phyloP scores from a whole-genome alignment of 2,113 vertebrate genomes.

The Paradisaea rubra region DNA sequence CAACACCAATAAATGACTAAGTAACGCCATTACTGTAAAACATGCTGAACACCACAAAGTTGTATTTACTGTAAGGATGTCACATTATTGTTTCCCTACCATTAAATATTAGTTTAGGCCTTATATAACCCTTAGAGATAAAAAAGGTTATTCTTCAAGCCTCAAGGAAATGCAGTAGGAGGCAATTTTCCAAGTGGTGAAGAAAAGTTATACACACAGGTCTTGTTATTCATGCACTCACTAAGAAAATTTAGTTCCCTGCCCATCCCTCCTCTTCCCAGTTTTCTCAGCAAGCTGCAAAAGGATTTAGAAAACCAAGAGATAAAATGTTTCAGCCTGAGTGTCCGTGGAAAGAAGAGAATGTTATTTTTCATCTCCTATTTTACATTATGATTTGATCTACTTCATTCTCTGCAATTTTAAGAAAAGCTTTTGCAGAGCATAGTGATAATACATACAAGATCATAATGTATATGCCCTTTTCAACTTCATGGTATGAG shows the following conservation, averaged over 20 bases:
- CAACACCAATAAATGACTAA: slow-evolving; percentile 64
- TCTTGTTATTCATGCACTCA: slow-evolving; percentile 1
- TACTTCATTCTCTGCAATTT: background rate
- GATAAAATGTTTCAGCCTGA: background rate
- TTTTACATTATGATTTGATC: background rate
- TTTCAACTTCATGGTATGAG: background rate
- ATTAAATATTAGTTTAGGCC: slow-evolving; percentile 56
- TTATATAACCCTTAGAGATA: slow-evolving; percentile 30
- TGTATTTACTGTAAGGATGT: slow-evolving; percentile 65
- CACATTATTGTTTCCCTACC: slow-evolving; percentile 58
- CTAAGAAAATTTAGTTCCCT: background rate
- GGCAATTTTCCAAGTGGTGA: slow-evolving; percentile 23
- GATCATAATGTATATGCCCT: background rate
- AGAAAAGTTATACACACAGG: background rate
- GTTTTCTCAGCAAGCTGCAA: background rate
- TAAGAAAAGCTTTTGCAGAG: background rate
- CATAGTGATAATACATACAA: background rate
- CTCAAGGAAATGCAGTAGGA: slow-evolving; percentile 28
- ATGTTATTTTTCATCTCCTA: background rate
- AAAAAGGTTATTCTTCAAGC: slow-evolving; percentile 49
- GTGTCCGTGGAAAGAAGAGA: background rate
- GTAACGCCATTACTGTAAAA: slow-evolving; percentile 64
- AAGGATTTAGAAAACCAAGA: background rate
- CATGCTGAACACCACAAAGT: slow-evolving; percentile 48
- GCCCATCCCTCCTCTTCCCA: background rate